These are phyloP conservation scores for Agriopis marginaria DNA, from an alignment of 2,888 invertebrate genomes.

Conservation along the genomic window DNA sequence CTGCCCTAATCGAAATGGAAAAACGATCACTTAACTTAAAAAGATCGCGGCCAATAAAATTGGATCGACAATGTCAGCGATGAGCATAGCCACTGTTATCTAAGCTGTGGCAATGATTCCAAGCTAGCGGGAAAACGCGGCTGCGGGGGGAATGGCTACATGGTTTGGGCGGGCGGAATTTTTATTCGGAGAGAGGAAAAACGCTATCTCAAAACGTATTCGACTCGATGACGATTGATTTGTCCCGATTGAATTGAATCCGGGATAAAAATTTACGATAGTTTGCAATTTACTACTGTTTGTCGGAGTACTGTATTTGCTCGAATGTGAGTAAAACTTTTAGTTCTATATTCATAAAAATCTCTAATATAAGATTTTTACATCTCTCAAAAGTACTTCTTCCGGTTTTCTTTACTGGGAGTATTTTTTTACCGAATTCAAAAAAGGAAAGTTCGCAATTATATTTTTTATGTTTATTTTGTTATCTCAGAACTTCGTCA, in stretches of 20 bases:
- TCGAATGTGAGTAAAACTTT: not conserved
- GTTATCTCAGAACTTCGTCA: too few species aligned
- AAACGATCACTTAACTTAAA: conserved; percentile 82
- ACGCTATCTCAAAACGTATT: conserved; percentile 58
- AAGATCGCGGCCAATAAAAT: conserved; percentile 83
- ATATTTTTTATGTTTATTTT: too few species aligned
- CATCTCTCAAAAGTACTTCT: too few species aligned
- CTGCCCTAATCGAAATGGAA: conserved; percentile 78
- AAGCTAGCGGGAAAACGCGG: conserved; percentile 48
- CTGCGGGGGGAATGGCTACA: conserved; percentile 62
- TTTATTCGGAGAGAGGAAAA: conserved; percentile 74
- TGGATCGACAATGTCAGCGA: conserved; percentile 79
- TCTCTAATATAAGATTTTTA: too few species aligned
- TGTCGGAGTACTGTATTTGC: conserved; percentile 19
- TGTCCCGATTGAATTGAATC: conserved; percentile 57
- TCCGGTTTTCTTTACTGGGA: too few species aligned
- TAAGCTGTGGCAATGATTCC: conserved; percentile 31
- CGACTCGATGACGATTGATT: conserved; percentile 76
- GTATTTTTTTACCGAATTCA: too few species aligned
- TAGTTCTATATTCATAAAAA: not conserved
- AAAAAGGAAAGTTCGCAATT: too few species aligned
- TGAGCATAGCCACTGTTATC: conserved; percentile 49
- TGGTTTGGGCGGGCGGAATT: conserved; percentile 83
- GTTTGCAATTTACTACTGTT: conserved; percentile 47
- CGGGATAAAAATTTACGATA: conserved; percentile 28